Conservation (phyloP, 2,888 invertebrate species). For the Microplitis manilae region DNA sequence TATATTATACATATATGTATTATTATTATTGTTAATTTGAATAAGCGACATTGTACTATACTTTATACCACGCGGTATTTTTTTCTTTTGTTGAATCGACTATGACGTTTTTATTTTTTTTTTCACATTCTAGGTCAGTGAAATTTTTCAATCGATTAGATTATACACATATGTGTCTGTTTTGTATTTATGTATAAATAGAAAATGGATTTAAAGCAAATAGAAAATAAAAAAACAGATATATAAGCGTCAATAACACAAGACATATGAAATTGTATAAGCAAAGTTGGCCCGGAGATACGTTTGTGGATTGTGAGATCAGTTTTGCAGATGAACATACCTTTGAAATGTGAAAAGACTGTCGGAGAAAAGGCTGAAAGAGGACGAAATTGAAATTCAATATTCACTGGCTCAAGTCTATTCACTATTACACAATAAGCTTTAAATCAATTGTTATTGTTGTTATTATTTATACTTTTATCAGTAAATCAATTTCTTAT, state of each 20-base stretch:
- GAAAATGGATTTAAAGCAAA: neutral
- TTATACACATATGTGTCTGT: neutral
- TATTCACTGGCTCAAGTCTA: conserved; percentile 27
- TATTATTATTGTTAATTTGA: too few species aligned
- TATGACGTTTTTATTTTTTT: neutral
- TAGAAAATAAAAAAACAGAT: neutral
- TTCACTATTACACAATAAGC: conserved; percentile 28
- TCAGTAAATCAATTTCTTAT: neutral
- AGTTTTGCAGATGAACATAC: conserved; percentile 32
- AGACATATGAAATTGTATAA: conserved; percentile 1
- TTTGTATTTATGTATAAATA: neutral
- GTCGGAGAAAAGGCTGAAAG: conserved; percentile 22
- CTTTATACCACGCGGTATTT: too few species aligned
- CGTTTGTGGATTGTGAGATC: conserved; percentile 30
- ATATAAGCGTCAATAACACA: conserved; percentile 3
- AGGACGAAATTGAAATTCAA: conserved; percentile 28
- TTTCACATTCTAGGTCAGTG: neutral
- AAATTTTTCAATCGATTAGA: neutral
- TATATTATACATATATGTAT: neutral
- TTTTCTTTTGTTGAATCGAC: too few species aligned
- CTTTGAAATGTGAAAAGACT: conserved; percentile 24
- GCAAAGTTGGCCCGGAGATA: conserved; percentile 4
- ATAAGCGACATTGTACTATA: too few species aligned
- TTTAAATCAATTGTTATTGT: conserved; percentile 4
- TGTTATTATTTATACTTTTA: neutral